Percentiles rank a stretch among this genome's conserved stretches.
phyloP scores from a whole-genome alignment of 2,888 invertebrate genomes.

The Phanerotoma sp. region DNA sequence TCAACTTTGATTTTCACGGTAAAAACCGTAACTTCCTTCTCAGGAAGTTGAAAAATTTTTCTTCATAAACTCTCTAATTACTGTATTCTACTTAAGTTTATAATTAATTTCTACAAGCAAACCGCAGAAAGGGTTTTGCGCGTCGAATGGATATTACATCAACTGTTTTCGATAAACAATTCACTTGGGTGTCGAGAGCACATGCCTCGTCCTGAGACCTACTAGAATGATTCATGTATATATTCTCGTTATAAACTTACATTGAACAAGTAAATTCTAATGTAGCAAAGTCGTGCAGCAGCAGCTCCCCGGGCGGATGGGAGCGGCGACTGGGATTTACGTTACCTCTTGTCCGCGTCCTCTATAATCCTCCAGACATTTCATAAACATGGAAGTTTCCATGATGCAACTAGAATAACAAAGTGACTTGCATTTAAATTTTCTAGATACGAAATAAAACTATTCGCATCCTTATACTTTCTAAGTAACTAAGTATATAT shows the following conservation, averaged over 20 bases:
- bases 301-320: background rate
- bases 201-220: background rate
- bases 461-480: too few species aligned
- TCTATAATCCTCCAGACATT: slow-evolving; percentile 30
- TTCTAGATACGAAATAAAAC: slow-evolving; percentile 2
- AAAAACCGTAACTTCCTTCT: too few species aligned
- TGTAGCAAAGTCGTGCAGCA: slow-evolving; percentile 6
- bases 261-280: slow-evolving; percentile 5
- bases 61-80: too few species aligned
- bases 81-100: too few species aligned
- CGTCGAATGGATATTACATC: too few species aligned
- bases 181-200: too few species aligned
- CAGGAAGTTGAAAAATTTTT: too few species aligned
- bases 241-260: background rate
- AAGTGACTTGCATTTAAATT: slow-evolving; percentile 26
- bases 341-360: background rate
- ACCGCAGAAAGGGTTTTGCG: too few species aligned
- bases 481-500: too few species aligned
- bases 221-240: background rate
- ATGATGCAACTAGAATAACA: slow-evolving; percentile 40
- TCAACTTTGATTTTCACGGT: too few species aligned
- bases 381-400: slow-evolving; percentile 43
- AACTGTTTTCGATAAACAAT: too few species aligned
- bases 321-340: slow-evolving; percentile 6
- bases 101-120: background rate